Percentiles rank a stretch among this genome's conserved stretches.
Conservation (phyloP, 2,113 vertebrate genomes). For the Anhinga anhinga region DNA sequence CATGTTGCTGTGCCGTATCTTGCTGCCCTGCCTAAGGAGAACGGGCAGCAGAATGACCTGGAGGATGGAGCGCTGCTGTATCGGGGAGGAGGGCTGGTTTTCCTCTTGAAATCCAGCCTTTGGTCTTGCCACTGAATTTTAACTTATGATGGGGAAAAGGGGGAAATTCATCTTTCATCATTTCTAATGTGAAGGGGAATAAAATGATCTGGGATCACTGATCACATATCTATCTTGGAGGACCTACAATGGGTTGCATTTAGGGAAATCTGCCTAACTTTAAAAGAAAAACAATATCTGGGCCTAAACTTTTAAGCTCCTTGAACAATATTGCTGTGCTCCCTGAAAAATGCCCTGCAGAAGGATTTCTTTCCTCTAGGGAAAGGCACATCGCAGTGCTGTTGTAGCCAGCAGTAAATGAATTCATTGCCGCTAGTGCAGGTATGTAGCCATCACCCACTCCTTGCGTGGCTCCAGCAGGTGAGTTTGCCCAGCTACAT, state of each 20-base stretch:
- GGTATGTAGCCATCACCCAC: not conserved
- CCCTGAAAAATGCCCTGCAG: not conserved
- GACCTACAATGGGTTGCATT: not conserved
- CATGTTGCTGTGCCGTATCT: not conserved
- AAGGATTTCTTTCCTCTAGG: not conserved
- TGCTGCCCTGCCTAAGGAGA: not conserved
- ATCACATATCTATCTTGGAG: not conserved
- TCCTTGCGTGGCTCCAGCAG: not conserved
- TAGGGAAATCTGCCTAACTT: not conserved
- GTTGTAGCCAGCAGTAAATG: not conserved
- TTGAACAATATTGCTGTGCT: not conserved
- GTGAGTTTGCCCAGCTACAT: not conserved
- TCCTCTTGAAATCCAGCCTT: not conserved
- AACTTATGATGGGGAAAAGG: not conserved
- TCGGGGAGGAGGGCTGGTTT: not conserved
- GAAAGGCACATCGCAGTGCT: not conserved
- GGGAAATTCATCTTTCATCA: accelerated
- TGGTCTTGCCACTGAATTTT: not conserved
- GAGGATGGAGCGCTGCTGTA: not conserved
- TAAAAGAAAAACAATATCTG: not conserved
- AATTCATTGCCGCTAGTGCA: not conserved
- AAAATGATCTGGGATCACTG: not conserved
- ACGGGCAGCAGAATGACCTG: not conserved
- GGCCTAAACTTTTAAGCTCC: not conserved
- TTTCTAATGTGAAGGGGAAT: not conserved